Conservation (phyloP, 2,797 vertebrate genomes). For the Siniperca scherzeri region DNA sequence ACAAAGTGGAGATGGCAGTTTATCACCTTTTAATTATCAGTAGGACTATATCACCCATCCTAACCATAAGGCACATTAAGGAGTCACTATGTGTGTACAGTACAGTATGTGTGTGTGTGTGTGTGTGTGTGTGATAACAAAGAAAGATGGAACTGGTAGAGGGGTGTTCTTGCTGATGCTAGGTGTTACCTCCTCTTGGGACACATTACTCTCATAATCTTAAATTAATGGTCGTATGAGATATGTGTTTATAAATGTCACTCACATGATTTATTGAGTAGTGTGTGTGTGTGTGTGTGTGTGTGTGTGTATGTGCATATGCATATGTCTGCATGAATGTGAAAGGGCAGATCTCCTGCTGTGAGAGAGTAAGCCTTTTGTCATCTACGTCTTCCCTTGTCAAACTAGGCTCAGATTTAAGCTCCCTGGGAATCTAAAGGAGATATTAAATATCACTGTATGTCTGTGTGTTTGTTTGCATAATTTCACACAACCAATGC, state of each 20-base stretch:
- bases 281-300: neutral
- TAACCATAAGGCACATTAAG: neutral
- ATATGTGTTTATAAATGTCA: neutral
- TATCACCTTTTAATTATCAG: neutral
- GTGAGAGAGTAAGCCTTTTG: constrained; percentile 6
- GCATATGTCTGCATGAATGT: constrained; percentile 14
- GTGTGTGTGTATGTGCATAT: neutral
- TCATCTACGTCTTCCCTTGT: neutral
- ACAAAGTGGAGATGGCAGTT: neutral
- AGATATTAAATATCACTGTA: neutral
- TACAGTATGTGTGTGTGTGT: neutral
- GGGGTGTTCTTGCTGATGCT: neutral
- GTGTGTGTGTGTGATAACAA: neutral
- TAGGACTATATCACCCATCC: neutral
- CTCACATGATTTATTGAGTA: neutral
- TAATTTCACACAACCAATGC: neutral
- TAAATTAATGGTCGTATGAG: neutral
- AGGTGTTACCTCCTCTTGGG: neutral
- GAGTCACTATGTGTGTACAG: neutral
- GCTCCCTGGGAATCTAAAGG: neutral
- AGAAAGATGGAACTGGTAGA: neutral
- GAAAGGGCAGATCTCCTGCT: constrained; percentile 22
- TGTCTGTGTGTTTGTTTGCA: neutral
- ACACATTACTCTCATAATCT: constrained; percentile 14
- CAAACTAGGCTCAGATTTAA: constrained; percentile 15